Percentiles rank a stretch among this genome's conserved stretches.
These are phyloP conservation scores for Euphydryas editha DNA, from an alignment of 2,888 invertebrate genomes.

Conservation along the genomic window DNA sequence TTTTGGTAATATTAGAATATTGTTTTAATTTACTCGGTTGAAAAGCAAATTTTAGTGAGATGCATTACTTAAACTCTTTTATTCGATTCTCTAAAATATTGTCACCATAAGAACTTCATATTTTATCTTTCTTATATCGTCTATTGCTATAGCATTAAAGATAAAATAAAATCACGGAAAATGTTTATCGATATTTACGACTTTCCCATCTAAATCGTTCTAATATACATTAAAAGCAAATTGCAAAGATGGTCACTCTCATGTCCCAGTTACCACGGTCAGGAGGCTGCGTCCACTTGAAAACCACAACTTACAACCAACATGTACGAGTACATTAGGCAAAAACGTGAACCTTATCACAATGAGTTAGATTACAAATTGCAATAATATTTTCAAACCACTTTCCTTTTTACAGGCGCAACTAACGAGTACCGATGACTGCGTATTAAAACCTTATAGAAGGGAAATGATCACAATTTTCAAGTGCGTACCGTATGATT, in stretches of 20 bases:
- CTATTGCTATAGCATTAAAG: background rate
- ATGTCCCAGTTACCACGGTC: conserved; percentile 43
- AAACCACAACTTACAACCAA: conserved; percentile 24
- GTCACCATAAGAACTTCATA: too few relatives aligned
- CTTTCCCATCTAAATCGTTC: conserved; percentile 34
- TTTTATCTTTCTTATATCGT: background rate
- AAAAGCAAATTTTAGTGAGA: too few relatives aligned
- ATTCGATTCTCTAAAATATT: too few relatives aligned
- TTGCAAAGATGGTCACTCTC: conserved; percentile 41
- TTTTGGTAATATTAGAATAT: too few relatives aligned
- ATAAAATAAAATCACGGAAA: conserved; percentile 12
- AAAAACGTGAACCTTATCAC: conserved; percentile 21
- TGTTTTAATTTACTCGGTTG: too few relatives aligned
- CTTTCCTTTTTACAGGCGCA: conserved; percentile 36
- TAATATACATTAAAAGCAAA: conserved; percentile 38
- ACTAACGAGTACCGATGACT: conserved; percentile 40
- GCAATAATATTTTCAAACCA: conserved; percentile 11
- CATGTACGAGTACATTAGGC: conserved; percentile 4
- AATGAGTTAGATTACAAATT: conserved; percentile 24
- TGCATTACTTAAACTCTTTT: too few relatives aligned
- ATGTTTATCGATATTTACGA: conserved; percentile 33
- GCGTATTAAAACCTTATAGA: conserved; percentile 30
- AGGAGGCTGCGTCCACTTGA: conserved; percentile 17
- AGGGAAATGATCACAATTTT: conserved; percentile 33
- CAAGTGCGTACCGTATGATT: conserved; percentile 19